Conservation (phyloP, 2,113 vertebrate species). For the Malaclemys terrapin region DNA sequence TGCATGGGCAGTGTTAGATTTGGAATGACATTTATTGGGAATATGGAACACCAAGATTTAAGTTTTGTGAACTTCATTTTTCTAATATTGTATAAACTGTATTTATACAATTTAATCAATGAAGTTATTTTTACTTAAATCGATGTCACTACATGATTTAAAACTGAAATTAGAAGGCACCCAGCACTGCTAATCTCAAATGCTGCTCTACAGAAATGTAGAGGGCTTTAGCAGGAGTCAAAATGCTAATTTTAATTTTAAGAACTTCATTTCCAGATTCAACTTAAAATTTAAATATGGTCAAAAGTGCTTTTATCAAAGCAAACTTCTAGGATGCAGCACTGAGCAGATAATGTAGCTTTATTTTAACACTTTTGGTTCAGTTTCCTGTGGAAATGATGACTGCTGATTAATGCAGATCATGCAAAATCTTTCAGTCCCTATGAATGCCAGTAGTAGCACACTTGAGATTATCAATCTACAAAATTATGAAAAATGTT, state of each 20-base stretch:
- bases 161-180: background rate
- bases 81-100: background rate
- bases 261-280: background rate
- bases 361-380: background rate
- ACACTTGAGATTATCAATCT: background rate
- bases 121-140: background rate
- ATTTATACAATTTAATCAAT: background rate
- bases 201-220: background rate
- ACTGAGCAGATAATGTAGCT: background rate
- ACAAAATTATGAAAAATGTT: background rate
- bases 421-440: background rate
- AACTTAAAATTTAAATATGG: background rate
- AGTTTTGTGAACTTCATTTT: background rate
- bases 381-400: background rate
- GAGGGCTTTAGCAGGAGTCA: background rate
- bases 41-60: background rate
- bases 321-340: background rate
- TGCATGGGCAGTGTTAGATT: background rate
- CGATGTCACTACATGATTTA: background rate
- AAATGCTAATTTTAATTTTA: slow-evolving; percentile 12
- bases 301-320: background rate
- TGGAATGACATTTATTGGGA: background rate
- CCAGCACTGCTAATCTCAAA: background rate
- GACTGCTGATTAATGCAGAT: background rate
- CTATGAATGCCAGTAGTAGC: background rate